phyloP scores from a whole-genome alignment of 2,797 vertebrate genomes.

The Mus spretus region DNA sequence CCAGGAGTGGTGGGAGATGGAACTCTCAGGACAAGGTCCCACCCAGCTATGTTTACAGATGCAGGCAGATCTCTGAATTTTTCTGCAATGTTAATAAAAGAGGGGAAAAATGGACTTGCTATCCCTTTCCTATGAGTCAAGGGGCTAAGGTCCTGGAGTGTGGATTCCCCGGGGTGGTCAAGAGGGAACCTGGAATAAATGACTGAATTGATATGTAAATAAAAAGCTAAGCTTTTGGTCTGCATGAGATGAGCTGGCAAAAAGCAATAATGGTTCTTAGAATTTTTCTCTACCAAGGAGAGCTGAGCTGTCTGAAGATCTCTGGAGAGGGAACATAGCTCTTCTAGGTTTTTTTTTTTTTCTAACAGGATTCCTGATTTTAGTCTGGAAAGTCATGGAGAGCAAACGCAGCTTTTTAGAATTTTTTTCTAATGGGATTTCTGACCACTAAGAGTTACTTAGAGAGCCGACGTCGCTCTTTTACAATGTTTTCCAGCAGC shows the following conservation, averaged over 20 bases:
- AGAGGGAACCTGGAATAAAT: not conserved
- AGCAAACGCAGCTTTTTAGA: not conserved
- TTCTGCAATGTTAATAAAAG: not conserved
- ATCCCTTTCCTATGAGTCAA: not conserved
- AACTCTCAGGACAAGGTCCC: not conserved
- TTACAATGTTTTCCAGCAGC: not conserved
- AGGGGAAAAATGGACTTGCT: not conserved
- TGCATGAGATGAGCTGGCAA: not conserved
- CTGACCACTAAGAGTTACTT: not conserved
- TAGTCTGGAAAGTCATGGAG: not conserved
- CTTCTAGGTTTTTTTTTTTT: not conserved
- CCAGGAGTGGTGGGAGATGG: not conserved
- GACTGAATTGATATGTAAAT: not conserved
- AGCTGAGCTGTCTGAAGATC: not conserved
- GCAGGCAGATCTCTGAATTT: not conserved
- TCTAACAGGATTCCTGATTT: not conserved
- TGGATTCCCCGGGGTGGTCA: not conserved
- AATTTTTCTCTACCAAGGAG: not conserved
- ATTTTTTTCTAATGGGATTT: not conserved
- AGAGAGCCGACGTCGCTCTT: not conserved
- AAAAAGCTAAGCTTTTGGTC: not conserved
- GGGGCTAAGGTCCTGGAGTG: not conserved
- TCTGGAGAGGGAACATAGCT: not conserved
- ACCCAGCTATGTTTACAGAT: not conserved
- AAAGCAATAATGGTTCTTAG: not conserved